A percentile compares a stretch with the other conserved stretches of the same genome.
phyloP scores from a whole-genome alignment of 2,888 invertebrate species.

The Drosophila austrosaltans region DNA sequence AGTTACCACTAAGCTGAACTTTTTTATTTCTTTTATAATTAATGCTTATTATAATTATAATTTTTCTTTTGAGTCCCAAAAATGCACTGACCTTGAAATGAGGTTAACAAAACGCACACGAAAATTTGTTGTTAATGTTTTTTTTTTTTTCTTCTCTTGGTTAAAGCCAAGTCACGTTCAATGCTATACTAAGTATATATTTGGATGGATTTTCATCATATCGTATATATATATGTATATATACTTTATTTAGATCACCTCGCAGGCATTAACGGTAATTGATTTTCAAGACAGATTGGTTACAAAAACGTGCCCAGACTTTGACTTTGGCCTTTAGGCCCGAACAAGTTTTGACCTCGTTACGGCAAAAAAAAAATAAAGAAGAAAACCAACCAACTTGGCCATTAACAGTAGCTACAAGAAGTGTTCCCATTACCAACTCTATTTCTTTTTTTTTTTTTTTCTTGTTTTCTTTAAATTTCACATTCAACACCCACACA shows the following conservation, averaged over 20 bases:
- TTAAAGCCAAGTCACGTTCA: constrained; percentile 72
- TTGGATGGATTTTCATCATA: constrained; percentile 35
- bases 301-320: constrained; percentile 71
- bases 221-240: constrained; percentile 36
- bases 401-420: constrained; percentile 8
- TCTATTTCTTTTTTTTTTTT: neutral
- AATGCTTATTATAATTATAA: constrained; percentile 9
- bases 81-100: constrained; percentile 37
- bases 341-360: constrained; percentile 55
- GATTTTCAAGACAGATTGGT: constrained; percentile 65
- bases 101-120: neutral
- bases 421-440: constrained; percentile 1
- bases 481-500: neutral
- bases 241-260: constrained; percentile 25
- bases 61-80: constrained; percentile 3
- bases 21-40: constrained; percentile 1
- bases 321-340: constrained; percentile 33
- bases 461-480: neutral
- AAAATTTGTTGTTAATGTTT: neutral
- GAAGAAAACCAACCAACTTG: neutral
- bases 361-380: constrained; percentile 31
- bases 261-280: constrained; percentile 65
- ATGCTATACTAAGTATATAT: constrained; percentile 52
- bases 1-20: constrained; percentile 13
- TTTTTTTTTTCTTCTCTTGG: constrained; percentile 10